Conservation (phyloP, 2,888 invertebrate genomes). For the Luffia ferchaultella region DNA sequence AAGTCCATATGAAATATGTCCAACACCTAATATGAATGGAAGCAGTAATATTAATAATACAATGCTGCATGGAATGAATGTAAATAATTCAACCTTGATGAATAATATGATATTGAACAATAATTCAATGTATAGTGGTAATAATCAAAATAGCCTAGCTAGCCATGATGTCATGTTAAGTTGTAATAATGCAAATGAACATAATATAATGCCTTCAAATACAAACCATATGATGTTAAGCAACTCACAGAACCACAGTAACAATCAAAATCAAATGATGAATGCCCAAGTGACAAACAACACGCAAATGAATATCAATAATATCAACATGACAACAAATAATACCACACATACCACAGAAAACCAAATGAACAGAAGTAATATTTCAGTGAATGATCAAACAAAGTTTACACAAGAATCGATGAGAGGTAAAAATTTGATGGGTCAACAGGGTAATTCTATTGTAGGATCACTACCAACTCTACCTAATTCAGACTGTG, state of each 20-base stretch:
- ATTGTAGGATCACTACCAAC: slow-evolving; percentile 34
- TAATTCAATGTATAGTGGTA: slow-evolving; percentile 39
- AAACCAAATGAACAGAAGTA: slow-evolving; percentile 38
- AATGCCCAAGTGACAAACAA: slow-evolving; percentile 34
- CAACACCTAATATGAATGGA: slow-evolving; percentile 33
- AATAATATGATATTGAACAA: slow-evolving; percentile 53
- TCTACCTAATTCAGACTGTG: slow-evolving; percentile 41
- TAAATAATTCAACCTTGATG: slow-evolving; percentile 39
- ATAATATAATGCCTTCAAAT: slow-evolving; percentile 39
- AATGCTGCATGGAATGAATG: slow-evolving; percentile 47
- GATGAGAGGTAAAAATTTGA: slow-evolving; percentile 48
- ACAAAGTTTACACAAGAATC: slow-evolving; percentile 46
- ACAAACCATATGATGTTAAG: slow-evolving; percentile 53
- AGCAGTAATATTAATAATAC: slow-evolving; percentile 36
- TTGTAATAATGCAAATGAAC: slow-evolving; percentile 45
- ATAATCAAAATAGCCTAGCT: slow-evolving; percentile 35
- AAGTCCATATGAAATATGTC: slow-evolving; percentile 46
- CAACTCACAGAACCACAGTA: slow-evolving; percentile 37
- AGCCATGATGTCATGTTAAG: slow-evolving; percentile 51
- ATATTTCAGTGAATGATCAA: slow-evolving; percentile 37
- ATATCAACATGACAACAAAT: slow-evolving; percentile 34
- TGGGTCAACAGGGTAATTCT: slow-evolving; percentile 33
- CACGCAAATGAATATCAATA: slow-evolving; percentile 49
- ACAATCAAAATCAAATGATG: slow-evolving; percentile 41
- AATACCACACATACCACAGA: slow-evolving; percentile 43